A percentile compares a stretch with the other conserved stretches of the same genome.
Evolutionary conservation across 2,888 invertebrate species (phyloP).

Genomic region (Onchidella celtica): DNA sequence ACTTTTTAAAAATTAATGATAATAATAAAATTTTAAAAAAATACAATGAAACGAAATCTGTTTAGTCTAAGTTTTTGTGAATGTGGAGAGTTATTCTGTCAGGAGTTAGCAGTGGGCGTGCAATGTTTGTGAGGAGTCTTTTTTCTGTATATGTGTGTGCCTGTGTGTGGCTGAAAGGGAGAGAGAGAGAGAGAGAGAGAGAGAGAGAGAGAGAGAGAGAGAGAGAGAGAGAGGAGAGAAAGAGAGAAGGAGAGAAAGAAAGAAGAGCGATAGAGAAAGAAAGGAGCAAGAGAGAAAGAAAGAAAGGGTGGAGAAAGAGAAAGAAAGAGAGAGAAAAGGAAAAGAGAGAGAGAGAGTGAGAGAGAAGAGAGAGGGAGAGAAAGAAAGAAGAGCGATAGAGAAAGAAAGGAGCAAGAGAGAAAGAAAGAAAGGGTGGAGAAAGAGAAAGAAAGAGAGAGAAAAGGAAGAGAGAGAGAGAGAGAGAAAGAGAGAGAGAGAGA

Average conservation of each 20-base stretch:
- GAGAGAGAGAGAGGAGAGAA: neutral
- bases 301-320: slow-evolving; percentile 11
- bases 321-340: neutral
- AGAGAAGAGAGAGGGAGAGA: neutral
- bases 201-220: neutral
- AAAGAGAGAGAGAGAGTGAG: neutral
- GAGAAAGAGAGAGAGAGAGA: no score
- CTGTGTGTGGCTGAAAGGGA: no score
- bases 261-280: neutral
- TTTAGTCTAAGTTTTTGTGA: no score
- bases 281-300: slow-evolving; percentile 5
- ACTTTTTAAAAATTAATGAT: no score
- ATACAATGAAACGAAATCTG: no score
- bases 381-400: neutral
- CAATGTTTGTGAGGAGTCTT: no score
- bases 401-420: no score
- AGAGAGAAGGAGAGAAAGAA: neutral
- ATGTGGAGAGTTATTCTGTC: no score
- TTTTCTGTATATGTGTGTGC: no score
- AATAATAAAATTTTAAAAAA: no score
- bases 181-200: neutral
- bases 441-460: neutral
- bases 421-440: no score
- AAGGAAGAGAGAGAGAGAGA: neutral
- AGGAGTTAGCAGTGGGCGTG: no score